phyloP scores from a whole-genome alignment of 2,797 vertebrate species.

The Pangasius larnaudii region DNA sequence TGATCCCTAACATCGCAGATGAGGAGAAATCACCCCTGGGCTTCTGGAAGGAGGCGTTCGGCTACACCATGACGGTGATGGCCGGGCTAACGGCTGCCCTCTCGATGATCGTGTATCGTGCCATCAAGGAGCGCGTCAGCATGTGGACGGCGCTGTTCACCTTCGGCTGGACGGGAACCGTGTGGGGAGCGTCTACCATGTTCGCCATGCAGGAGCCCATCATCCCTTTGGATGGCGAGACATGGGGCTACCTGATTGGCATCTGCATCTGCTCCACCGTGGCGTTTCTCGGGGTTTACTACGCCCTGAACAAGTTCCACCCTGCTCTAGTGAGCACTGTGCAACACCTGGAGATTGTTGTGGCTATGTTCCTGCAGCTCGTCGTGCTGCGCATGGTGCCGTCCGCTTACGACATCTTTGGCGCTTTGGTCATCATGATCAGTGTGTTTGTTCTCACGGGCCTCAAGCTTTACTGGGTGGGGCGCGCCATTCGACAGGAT shows the following conservation, averaged over 20 bases:
- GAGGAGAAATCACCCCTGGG: slow-evolving; percentile 88
- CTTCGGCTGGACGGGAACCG: slow-evolving; percentile 95
- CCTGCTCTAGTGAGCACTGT: slow-evolving; percentile 96
- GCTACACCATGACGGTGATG: slow-evolving; percentile 97
- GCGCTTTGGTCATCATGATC: slow-evolving; percentile 91
- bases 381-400: slow-evolving; percentile 90
- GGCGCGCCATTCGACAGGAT: slow-evolving; percentile 85
- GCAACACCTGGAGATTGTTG: slow-evolving; percentile 96
- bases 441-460: slow-evolving; percentile 92
- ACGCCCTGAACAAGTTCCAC: slow-evolving; percentile 95
- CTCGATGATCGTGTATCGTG: slow-evolving; percentile 97
- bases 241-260: slow-evolving; percentile 94
- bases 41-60: slow-evolving; percentile 98
- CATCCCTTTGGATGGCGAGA: slow-evolving; percentile 92
- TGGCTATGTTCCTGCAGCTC: slow-evolving; percentile 94
- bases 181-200: slow-evolving; percentile 96
- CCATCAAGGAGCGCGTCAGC: slow-evolving; percentile 94
- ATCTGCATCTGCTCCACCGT: slow-evolving; percentile 96
- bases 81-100: slow-evolving; percentile 95
- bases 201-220: slow-evolving; percentile 98
- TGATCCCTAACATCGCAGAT: slow-evolving; percentile 92
- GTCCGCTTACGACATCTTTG: slow-evolving; percentile 87
- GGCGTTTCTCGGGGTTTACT: slow-evolving; percentile 96
- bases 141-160: slow-evolving; percentile 99
- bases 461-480: slow-evolving; percentile 92